phyloP scores from a whole-genome alignment of 1,140 invertebrate species.

The Hirudo medicinalis region DNA sequence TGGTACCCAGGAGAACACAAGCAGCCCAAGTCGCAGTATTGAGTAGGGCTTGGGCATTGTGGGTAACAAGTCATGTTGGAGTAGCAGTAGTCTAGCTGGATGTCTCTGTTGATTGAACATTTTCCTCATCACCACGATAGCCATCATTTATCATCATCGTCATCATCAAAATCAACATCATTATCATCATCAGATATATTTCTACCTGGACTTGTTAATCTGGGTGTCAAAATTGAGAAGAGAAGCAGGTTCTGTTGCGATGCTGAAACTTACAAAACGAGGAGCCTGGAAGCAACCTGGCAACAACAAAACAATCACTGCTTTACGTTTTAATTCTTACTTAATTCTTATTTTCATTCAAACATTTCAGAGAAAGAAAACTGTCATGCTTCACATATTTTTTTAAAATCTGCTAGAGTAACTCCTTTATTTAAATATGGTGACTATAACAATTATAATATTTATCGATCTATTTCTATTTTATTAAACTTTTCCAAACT shows the following conservation, averaged over 20 bases:
- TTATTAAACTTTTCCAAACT: too few species aligned
- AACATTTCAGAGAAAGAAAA: background rate
- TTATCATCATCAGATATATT: too few species aligned
- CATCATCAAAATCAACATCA: background rate
- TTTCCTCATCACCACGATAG: background rate
- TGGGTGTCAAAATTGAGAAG: slow-evolving; percentile 21
- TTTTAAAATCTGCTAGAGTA: too few species aligned
- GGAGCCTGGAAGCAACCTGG: slow-evolving; percentile 20
- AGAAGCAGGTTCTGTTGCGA: slow-evolving; percentile 17
- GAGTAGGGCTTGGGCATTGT: slow-evolving; percentile 5
- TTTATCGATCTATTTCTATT: too few species aligned
- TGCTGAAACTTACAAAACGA: slow-evolving; percentile 18
- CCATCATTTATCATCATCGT: background rate
- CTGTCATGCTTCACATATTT: too few species aligned
- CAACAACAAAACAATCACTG: background rate
- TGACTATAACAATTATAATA: too few species aligned
- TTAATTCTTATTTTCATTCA: background rate
- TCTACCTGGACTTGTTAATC: slow-evolving; percentile 11
- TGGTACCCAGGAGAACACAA: slow-evolving; percentile 17
- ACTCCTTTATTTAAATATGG: too few species aligned
- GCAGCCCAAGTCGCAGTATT: slow-evolving; percentile 19
- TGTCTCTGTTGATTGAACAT: slow-evolving; percentile 1
- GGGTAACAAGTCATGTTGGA: slow-evolving; percentile 14
- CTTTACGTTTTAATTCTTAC: too few species aligned
- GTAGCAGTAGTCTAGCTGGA: slow-evolving; percentile 12